Conservation (phyloP, 2,113 vertebrate species). For the Cochlearius cochlearius region DNA sequence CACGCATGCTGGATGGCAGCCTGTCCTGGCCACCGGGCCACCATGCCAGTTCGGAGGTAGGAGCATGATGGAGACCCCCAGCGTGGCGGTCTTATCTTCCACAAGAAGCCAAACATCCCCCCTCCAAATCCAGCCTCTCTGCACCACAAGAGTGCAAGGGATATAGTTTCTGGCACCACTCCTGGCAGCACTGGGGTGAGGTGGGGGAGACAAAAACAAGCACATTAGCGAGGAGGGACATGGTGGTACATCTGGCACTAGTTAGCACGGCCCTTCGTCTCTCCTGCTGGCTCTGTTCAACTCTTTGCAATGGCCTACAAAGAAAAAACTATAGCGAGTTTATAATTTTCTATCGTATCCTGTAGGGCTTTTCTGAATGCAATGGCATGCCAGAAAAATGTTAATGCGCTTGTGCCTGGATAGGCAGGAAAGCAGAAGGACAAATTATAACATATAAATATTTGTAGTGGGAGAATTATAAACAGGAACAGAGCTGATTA, state of each 20-base stretch:
- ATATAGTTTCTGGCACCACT: background rate
- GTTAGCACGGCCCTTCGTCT: background rate
- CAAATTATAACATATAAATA: conserved; percentile 35
- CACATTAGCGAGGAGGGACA: accelerated
- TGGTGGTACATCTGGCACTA: accelerated
- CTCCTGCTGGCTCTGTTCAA: background rate
- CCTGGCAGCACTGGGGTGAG: background rate
- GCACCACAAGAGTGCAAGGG: background rate
- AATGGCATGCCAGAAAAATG: background rate
- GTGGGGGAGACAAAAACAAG: background rate
- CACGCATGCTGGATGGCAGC: background rate
- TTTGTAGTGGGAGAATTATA: conserved; percentile 43
- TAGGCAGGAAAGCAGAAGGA: conserved; percentile 17
- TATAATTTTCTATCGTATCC: background rate
- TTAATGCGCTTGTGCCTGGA: background rate
- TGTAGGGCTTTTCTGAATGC: background rate
- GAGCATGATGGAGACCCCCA: background rate
- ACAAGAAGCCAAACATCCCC: background rate
- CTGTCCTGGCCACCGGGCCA: background rate
- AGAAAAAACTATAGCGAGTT: background rate
- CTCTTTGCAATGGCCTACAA: background rate
- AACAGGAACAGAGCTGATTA: conserved; percentile 42
- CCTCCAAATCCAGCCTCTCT: background rate
- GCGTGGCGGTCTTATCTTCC: background rate
- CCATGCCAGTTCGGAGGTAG: background rate